Evolutionary conservation across 2,888 invertebrate genomes (phyloP).

Genomic region (Tipula helvola): DNA sequence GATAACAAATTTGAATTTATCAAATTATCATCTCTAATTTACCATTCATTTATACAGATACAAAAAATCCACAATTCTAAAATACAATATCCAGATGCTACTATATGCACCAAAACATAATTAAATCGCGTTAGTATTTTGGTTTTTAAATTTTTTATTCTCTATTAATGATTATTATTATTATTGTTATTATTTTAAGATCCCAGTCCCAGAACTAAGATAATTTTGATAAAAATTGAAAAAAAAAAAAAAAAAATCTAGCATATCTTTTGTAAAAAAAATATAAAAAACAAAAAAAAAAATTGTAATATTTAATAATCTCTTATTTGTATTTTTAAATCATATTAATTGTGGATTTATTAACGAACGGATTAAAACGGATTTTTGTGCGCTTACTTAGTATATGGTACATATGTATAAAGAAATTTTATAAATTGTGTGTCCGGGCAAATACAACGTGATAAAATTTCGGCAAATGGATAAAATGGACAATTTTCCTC

Average conservation of each 20-base stretch:
- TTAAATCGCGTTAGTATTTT: neutral
- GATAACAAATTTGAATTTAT: neutral
- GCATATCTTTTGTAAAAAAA: neutral
- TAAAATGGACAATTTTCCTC: constrained; percentile 5
- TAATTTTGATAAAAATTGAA: constrained; percentile 6
- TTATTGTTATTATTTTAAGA: constrained; percentile 7
- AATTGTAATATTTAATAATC: neutral
- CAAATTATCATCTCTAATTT: neutral
- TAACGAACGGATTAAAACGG: neutral
- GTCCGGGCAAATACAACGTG: neutral
- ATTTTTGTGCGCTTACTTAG: neutral
- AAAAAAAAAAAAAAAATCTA: neutral
- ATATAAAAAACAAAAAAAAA: neutral
- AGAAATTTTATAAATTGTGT: neutral
- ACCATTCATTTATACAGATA: neutral
- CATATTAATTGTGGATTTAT: neutral
- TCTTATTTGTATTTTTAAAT: neutral
- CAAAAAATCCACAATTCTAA: neutral
- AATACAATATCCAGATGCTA: neutral
- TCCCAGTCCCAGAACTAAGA: constrained; percentile 5
- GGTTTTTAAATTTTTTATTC: neutral
- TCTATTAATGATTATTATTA: neutral
- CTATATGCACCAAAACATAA: neutral
- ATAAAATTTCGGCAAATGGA: neutral
- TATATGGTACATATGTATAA: too few species aligned